Evolutionary conservation across 2,113 vertebrate genomes (phyloP), one percentile per base, ranked within the genome.

Genomic region (Grantiella picta): DNA sequence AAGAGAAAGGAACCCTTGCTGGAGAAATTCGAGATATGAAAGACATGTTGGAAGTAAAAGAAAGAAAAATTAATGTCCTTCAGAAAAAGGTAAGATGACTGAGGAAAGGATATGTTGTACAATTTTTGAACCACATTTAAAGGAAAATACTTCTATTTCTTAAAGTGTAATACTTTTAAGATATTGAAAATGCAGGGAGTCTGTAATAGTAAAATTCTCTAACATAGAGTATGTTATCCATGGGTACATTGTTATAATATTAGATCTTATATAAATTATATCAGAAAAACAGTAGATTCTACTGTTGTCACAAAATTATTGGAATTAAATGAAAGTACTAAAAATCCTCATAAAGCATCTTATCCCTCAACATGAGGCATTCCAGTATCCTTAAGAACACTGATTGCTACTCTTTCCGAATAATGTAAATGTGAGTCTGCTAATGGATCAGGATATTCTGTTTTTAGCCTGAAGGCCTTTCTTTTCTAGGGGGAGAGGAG

Each of bases 21-120:
- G 99, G 99, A 92, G 99, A 99, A 96, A 99, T 99, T 96, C 96
- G 99, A 45, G 99, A 99, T 93, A 99, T 99, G 99, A 99, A 99
- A 96, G 99, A 99, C 94, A 99, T 99, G 99, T 97, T 99, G 63
- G 99, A 99, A 98, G 99, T 99, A 86, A 99, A 99, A 97, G 99
- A 99, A 96, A 98, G 99, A 88, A 99, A 99, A 97, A 99, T 99
- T 92, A 99, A 99, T 65, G 99, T 99, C 73, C 98, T 99, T 91
- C 99, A 99, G 95, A 99, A 99, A 97, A 99, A 99, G 98, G 99
- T 99, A 96, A 94, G 97, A 68, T 36, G 11, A 36, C 18, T 53
- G 13, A 64, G 47, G 63, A 49, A 76, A 28, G 5, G 28, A 18
- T 60, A 12, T 20, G 5, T 25, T 82, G 12, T 65, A 35, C 42